Base-by-base conservation (phyloP, 2,797 vertebrate genomes). In the Sebastes itinus region DNA sequence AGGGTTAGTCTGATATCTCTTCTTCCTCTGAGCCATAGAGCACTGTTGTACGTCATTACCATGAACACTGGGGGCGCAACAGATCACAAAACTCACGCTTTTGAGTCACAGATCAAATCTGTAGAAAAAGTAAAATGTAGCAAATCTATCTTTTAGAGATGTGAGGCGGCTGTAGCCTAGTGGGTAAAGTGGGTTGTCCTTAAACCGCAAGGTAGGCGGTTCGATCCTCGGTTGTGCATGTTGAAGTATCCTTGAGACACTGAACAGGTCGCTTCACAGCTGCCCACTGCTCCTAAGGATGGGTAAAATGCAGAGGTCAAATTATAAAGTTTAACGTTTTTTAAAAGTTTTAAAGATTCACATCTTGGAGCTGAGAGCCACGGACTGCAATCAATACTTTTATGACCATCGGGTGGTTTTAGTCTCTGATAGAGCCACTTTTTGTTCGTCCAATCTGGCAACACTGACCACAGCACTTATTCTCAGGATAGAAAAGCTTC, bases 1-100 rank as follows among this genome's bases (percentile, higher is more conserved):
- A 98, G 98, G 97, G 98, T 99, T 95, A 93, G 90, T 25, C 22
- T 13, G 12, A 22, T 49, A 49, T 49, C 46, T 20, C 46, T 8
- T 49, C 46, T 49, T 49, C 46, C 16, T 46, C 42, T 46, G 38
- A 42, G 14, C 38, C 38, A 42, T 1, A 16, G 38, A 42, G 38
- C 38, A 42, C 42, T 46, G 42, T 46, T 18, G 42, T 7, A 20
- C 49, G 0, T 52, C 49, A 52, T 20, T n/a, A 52, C 49, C 2
- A 52, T 52, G 49, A 52, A 52, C 49, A 52, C 6, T 46, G 0
- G 6, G 6, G 42, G 42, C 0, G 42, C 6, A 46, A 7, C 42
- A 0, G 42, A 46, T 46, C 6, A 46, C 38, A 46, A 46, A 46
- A 2, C 1, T 46, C 42, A 42, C 5, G 0, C 2, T 13, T 38